Conservation (phyloP, 2,797 vertebrate species). For the Gephyroberyx darwinii region DNA sequence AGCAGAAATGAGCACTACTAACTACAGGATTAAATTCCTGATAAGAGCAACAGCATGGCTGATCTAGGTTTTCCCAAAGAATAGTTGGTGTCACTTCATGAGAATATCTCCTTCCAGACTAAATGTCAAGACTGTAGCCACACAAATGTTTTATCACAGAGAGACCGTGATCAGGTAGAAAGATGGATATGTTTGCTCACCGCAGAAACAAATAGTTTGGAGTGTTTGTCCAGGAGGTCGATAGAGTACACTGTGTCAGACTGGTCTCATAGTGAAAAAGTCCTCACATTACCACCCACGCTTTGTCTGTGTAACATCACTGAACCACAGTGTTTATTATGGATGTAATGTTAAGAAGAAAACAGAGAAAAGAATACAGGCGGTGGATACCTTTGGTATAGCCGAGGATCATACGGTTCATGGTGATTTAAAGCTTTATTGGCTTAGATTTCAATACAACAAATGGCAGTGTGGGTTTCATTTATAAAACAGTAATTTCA, state of each 20-base stretch:
- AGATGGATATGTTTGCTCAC: background rate
- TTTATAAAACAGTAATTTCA: slow-evolving; percentile 82
- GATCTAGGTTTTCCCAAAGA: background rate
- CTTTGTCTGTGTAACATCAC: slow-evolving; percentile 3
- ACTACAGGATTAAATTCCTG: background rate
- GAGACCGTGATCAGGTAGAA: background rate
- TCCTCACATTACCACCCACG: slow-evolving; percentile 31
- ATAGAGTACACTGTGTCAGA: slow-evolving; percentile 2
- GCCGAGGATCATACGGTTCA: slow-evolving; percentile 69
- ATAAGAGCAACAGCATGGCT: background rate
- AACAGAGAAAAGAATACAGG: slow-evolving; percentile 63
- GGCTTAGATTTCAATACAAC: slow-evolving; percentile 82
- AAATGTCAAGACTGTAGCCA: background rate
- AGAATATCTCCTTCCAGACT: background rate
- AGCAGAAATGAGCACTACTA: background rate
- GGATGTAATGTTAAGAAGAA: slow-evolving; percentile 52
- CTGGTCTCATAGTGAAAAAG: slow-evolving; percentile 9
- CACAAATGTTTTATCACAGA: slow-evolving; percentile 1
- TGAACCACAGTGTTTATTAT: slow-evolving; percentile 30
- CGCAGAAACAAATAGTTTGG: background rate
- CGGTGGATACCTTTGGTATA: slow-evolving; percentile 61
- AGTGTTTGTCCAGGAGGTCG: slow-evolving; percentile 31
- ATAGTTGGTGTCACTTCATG: background rate
- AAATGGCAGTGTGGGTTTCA: slow-evolving; percentile 83
- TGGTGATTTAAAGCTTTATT: slow-evolving; percentile 82